Conservation (phyloP, 1,140 invertebrate genomes). For the Piezodorus guildinii region DNA sequence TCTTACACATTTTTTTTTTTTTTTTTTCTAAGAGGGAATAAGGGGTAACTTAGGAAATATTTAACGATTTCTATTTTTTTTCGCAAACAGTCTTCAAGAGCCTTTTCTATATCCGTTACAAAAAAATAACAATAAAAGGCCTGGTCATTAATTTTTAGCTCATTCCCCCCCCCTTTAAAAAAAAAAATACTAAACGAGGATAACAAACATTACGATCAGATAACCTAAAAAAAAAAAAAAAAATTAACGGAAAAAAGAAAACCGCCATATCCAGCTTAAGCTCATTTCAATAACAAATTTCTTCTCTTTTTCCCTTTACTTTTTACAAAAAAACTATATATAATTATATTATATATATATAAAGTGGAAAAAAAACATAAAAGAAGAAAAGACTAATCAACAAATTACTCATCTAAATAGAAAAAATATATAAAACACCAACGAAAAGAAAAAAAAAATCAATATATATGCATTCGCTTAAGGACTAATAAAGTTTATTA, state of each 20-base stretch:
- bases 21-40: background rate
- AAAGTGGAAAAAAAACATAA: too few species aligned
- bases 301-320: too few species aligned
- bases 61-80: too few species aligned
- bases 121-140: conserved; percentile 5
- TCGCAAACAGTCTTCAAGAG: conserved; percentile 3
- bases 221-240: background rate
- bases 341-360: too few species aligned
- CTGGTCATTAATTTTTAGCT: background rate
- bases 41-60: conserved; percentile 2
- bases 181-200: background rate
- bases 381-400: background rate
- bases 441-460: conserved; percentile 10
- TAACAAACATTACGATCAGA: background rate
- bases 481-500: conserved; percentile 3
- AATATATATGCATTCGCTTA: background rate
- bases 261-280: background rate
- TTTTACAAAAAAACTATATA: too few species aligned
- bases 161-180: too few species aligned
- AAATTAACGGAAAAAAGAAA: background rate
- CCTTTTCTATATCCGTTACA: background rate
- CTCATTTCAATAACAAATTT: conserved; percentile 9
- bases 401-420: conserved; percentile 1
- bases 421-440: conserved; percentile 6
- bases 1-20: too few species aligned